Evolutionary conservation across 2,888 invertebrate genomes (phyloP).

Genomic region (Panopea generosa): DNA sequence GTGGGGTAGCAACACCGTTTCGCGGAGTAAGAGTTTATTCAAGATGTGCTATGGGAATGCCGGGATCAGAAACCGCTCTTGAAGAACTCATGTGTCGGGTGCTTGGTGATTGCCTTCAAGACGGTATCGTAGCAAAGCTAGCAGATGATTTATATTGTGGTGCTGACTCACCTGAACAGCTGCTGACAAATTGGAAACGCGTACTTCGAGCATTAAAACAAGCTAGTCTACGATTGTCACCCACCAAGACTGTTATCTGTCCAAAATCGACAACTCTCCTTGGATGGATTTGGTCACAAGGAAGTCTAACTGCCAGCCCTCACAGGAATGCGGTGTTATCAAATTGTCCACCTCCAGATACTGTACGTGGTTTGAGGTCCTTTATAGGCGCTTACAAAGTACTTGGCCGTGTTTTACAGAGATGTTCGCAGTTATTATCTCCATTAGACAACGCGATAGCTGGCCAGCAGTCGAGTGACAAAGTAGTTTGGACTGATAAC

Average conservation of each 20-base stretch:
- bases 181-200: conserved; percentile 35
- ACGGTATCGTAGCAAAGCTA: no score
- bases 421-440: neutral
- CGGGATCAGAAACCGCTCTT: conserved; percentile 65
- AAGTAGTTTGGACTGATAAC: neutral
- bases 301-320: conserved; percentile 11
- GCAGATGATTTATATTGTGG: conserved; percentile 68
- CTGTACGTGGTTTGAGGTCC: neutral
- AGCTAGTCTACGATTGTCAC: conserved; percentile 6
- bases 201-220: conserved; percentile 49
- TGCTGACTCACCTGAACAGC: conserved; percentile 53
- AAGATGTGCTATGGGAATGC: conserved; percentile 67
- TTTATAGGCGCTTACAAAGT: conserved; percentile 7
- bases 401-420: neutral
- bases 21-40: conserved; percentile 55
- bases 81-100: no score
- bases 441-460: neutral
- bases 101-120: no score
- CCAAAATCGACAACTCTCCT: conserved; percentile 14
- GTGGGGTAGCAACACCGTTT: conserved; percentile 60
- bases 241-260: conserved; percentile 9
- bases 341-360: conserved; percentile 30
- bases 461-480: neutral
- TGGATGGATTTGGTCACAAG: conserved; percentile 18
- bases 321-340: conserved; percentile 7